These are phyloP conservation scores for Pammene aurita DNA, from an alignment of 2,888 invertebrate genomes.

Conservation along the genomic window DNA sequence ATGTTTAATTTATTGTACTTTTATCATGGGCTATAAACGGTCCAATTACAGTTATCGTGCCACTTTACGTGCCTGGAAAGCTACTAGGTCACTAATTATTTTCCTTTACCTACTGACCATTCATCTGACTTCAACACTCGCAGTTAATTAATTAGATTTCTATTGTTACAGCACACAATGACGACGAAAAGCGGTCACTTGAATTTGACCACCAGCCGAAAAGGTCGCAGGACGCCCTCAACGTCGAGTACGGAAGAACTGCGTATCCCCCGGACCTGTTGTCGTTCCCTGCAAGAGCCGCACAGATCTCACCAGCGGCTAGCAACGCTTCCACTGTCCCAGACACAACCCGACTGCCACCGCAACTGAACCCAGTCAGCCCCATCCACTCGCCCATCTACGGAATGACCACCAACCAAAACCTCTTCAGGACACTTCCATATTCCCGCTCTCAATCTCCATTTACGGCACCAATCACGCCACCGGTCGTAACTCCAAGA, in stretches of 20 bases:
- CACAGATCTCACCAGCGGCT: slow-evolving; percentile 90
- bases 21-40: slow-evolving; percentile 26
- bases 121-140: background rate
- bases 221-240: slow-evolving; percentile 80
- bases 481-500: slow-evolving; percentile 87
- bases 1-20: slow-evolving; percentile 27
- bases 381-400: slow-evolving; percentile 87
- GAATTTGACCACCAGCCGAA: slow-evolving; percentile 85
- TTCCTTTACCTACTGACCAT: slow-evolving; percentile 6
- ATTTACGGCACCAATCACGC: slow-evolving; percentile 85
- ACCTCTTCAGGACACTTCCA: slow-evolving; percentile 90
- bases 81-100: slow-evolving; percentile 28
- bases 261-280: slow-evolving; percentile 92
- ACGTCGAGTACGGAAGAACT: slow-evolving; percentile 81
- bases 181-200: slow-evolving; percentile 88
- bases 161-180: slow-evolving; percentile 79
- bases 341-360: slow-evolving; percentile 86
- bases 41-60: slow-evolving; percentile 26
- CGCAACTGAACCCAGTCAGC: slow-evolving; percentile 84
- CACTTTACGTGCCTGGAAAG: slow-evolving; percentile 27
- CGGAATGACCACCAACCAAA: slow-evolving; percentile 84
- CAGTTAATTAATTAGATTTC: slow-evolving; percentile 9
- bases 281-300: slow-evolving; percentile 88
- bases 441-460: slow-evolving; percentile 91
- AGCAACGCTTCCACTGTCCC: slow-evolving; percentile 92